A percentile compares a stretch with the other conserved stretches of the same genome.
These are phyloP conservation scores for Vireo altiloquus DNA, from an alignment of 2,113 vertebrate genomes.

Conservation along the genomic window DNA sequence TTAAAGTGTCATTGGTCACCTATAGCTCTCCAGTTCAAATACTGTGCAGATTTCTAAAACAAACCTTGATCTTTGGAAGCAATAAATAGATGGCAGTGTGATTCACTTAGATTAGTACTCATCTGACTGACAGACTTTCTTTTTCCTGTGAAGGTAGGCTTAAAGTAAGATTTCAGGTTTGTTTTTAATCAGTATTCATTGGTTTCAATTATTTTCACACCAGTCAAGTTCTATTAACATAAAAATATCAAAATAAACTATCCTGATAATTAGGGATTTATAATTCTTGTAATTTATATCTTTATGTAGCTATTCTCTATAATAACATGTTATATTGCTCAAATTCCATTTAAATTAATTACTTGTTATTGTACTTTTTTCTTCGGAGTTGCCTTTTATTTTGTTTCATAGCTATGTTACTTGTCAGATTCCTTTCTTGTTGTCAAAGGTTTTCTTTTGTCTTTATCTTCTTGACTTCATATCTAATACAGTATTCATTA, in stretches of 20 bases:
- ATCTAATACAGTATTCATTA: neutral
- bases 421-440: neutral
- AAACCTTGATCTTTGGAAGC: constrained; percentile 16
- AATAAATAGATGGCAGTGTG: constrained; percentile 4
- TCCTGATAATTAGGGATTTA: neutral
- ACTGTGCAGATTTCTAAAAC: neutral
- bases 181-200: neutral
- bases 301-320: neutral
- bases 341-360: neutral
- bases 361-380: neutral
- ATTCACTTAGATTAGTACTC: constrained; percentile 13
- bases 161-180: neutral
- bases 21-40: constrained; percentile 3
- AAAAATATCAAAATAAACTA: neutral
- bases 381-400: neutral
- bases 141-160: neutral
- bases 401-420: neutral
- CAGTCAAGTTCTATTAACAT: neutral
- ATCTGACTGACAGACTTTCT: neutral
- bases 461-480: neutral
- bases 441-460: neutral
- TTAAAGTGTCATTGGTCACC: constrained; percentile 51
- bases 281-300: neutral
- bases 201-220: neutral
- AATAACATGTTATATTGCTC: neutral